Evolutionary conservation across 1,140 invertebrate species (phyloP).

Genomic region (Aphaenogaster floridana): DNA sequence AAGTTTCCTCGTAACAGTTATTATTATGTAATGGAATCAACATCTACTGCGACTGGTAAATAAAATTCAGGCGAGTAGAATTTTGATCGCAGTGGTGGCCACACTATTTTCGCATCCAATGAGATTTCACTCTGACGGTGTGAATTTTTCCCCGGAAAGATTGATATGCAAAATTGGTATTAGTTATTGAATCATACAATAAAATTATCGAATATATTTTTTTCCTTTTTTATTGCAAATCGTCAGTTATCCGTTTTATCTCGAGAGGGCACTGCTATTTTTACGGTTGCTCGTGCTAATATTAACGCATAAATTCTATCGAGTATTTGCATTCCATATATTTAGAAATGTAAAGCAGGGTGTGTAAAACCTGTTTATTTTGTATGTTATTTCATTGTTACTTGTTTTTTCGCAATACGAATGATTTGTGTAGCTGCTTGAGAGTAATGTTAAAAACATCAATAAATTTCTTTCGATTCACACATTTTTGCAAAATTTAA

Average conservation of each 20-base stretch:
- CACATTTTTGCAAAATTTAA: slow-evolving; percentile 20
- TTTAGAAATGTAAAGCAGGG: slow-evolving; percentile 1
- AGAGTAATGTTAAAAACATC: not conserved
- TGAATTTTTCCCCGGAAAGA: not conserved
- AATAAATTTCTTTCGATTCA: not conserved
- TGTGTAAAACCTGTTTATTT: not conserved
- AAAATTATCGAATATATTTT: slow-evolving; percentile 20
- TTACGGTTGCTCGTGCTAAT: not conserved
- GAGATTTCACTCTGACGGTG: slow-evolving; percentile 14
- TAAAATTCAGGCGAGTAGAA: slow-evolving; percentile 42
- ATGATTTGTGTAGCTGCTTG: not conserved
- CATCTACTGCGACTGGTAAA: slow-evolving; percentile 36
- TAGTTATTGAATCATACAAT: slow-evolving; percentile 37
- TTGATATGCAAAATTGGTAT: slow-evolving; percentile 40
- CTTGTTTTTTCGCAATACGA: not conserved
- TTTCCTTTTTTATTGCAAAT: slow-evolving; percentile 26
- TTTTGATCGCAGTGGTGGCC: slow-evolving; percentile 9
- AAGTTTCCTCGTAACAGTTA: slow-evolving; percentile 22
- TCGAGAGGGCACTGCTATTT: slow-evolving; percentile 9
- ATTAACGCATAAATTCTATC: not conserved
- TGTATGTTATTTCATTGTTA: slow-evolving; percentile 6
- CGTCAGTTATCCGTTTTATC: slow-evolving; percentile 13
- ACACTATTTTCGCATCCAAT: slow-evolving; percentile 20
- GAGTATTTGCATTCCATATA: slow-evolving; percentile 17
- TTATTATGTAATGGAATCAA: slow-evolving; percentile 57